These are phyloP conservation scores for Puma concolor DNA, from an alignment of 2,113 vertebrate species.

Conservation along the genomic window DNA sequence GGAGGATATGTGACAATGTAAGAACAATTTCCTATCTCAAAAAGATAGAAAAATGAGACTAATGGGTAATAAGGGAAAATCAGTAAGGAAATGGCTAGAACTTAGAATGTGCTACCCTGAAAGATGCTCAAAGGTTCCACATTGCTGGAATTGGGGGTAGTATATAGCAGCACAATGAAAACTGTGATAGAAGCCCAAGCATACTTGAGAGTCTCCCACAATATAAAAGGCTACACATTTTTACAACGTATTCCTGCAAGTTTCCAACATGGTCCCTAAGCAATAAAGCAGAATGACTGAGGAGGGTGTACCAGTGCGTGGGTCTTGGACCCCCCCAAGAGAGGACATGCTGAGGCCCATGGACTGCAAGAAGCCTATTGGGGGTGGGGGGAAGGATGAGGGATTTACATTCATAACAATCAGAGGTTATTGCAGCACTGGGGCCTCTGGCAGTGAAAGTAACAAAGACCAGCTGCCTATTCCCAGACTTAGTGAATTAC, in stretches of 20 bases:
- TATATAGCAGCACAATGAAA: not conserved
- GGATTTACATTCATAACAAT: not conserved
- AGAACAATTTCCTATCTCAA: not conserved
- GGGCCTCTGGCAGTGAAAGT: not conserved
- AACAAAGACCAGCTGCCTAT: not conserved
- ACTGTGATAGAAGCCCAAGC: not conserved
- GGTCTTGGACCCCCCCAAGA: not conserved
- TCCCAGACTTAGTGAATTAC: not conserved
- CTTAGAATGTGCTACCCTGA: not conserved
- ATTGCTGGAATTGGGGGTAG: not conserved
- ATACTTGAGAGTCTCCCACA: not conserved
- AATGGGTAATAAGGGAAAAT: not conserved
- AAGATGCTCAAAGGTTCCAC: not conserved
- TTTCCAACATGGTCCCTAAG: not conserved
- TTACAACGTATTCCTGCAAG: not conserved
- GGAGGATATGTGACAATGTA: not conserved
- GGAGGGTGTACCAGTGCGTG: not conserved
- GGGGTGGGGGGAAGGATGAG: not conserved
- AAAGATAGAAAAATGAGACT: not conserved
- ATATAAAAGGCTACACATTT: not conserved
- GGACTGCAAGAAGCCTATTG: not conserved
- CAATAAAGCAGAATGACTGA: not conserved
- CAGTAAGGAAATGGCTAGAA: not conserved
- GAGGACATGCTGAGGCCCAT: not conserved
- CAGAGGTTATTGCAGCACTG: not conserved